phyloP scores from a whole-genome alignment of 2,113 vertebrate species.

The Ptilonorhynchus violaceus region DNA sequence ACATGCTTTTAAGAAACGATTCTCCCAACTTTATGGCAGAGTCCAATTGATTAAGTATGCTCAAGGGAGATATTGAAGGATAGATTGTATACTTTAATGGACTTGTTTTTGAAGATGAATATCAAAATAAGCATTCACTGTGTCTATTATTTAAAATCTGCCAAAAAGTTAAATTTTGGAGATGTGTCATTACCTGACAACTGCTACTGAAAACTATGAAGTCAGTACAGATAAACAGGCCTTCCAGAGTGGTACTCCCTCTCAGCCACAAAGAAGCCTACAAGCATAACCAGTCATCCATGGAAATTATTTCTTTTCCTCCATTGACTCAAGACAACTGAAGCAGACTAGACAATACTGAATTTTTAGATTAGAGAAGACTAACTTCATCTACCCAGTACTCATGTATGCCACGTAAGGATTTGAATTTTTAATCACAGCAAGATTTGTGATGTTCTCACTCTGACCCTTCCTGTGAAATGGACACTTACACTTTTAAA shows the following conservation, averaged over 20 bases:
- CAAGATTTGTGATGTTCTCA: not conserved
- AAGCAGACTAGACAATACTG: not conserved
- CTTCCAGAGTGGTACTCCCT: not conserved
- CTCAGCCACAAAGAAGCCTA: not conserved
- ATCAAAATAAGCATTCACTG: not conserved
- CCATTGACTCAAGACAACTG: not conserved
- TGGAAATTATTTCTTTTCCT: not conserved
- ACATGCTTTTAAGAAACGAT: not conserved
- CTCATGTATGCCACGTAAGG: not conserved
- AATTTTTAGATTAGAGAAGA: not conserved
- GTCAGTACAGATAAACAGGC: not conserved
- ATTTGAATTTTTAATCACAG: not conserved
- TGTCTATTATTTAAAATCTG: not conserved
- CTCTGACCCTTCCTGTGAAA: not conserved
- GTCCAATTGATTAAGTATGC: not conserved
- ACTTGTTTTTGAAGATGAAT: not conserved
- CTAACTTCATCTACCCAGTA: not conserved
- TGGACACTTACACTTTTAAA: not conserved
- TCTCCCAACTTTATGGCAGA: not conserved
- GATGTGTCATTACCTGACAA: not conserved
- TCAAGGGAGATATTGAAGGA: not conserved
- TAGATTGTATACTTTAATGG: not conserved
- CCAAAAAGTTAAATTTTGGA: not conserved
- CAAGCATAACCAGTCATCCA: not conserved
- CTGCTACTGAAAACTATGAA: not conserved